Base-by-base conservation (phyloP, 2,797 vertebrate species). In the Melanotaenia maccullochi region DNA sequence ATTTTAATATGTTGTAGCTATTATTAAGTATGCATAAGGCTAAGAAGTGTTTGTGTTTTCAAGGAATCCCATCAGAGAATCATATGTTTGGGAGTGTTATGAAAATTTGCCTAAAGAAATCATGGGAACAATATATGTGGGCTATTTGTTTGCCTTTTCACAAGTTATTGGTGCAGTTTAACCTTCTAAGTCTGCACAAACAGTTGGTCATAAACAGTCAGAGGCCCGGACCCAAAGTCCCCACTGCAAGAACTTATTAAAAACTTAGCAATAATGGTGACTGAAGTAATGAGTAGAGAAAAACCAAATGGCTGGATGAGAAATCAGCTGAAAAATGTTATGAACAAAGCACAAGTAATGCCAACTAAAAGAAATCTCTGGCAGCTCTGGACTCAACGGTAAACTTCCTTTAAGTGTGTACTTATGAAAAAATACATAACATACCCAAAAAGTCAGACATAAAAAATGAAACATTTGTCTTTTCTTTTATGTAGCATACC, bases 81-180 rank as follows among this genome's bases (percentile, higher is more conserved):
- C 22, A 36, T 68, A 57, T 0, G 9, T 68, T 80, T 58, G 35
- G 42, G 24, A 35, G 11, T 51, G 55, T 35, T 56, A 55, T 65
- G 36, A 51, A 16, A 55, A 28, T 32, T 32, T 63, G 33, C 22
- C 16, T 60, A 59, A 18, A 61, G 40, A 76, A 75, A 81, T 78
- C 82, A 86, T 86, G 79, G 84, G 81, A 88, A 85, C 64, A 69
- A 74, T 57, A 82, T 88, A 51, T 79, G 67, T 68, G 51, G 33
- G 55, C 3, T 62, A 72, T 84, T 80, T 89, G 64, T 87, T 87
- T 91, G 68, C 28, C 42, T 85, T 82, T 73, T 81, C 42, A 49
- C 70, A 42, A 86, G 72, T 90, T 89, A 87, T 91, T 92, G 87
- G 71, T 86, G 67, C 65, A 70, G 67, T 82, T 83, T 87, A 85